Conservation (phyloP, 2,888 invertebrate genomes). For the Heliconius ismenius region DNA sequence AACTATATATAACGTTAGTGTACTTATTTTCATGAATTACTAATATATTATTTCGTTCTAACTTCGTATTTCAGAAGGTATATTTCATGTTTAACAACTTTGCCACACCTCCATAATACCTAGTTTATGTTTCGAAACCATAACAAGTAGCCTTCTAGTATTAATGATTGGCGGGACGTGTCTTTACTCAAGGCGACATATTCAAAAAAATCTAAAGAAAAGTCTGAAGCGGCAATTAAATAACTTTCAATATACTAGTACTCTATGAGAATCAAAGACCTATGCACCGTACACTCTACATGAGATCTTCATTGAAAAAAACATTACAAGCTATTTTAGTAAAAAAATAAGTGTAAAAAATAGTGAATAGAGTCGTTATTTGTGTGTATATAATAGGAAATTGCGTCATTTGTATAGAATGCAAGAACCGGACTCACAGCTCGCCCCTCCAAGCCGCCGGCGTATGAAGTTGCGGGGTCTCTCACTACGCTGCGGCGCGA, state of each 20-base stretch:
- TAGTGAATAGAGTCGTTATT: constrained; percentile 40
- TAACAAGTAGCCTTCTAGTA: constrained; percentile 33
- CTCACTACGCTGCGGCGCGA: constrained; percentile 66
- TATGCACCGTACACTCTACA: constrained; percentile 28
- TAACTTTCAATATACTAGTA: constrained; percentile 39
- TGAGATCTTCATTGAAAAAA: constrained; percentile 21
- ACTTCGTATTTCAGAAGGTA: constrained; percentile 15
- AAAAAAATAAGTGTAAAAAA: constrained; percentile 13
- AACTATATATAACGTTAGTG: background rate
- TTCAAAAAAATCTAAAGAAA: constrained; percentile 31
- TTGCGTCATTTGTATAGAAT: constrained; percentile 39
- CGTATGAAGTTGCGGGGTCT: constrained; percentile 69
- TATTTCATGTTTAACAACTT: constrained; percentile 30
- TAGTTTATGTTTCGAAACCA: constrained; percentile 35
- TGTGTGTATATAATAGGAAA: constrained; percentile 36
- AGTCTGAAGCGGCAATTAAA: constrained; percentile 26
- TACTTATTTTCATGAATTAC: background rate
- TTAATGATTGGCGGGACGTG: constrained; percentile 28
- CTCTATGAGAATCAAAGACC: constrained; percentile 37
- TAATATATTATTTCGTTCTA: constrained; percentile 1
- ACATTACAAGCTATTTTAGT: constrained; percentile 19
- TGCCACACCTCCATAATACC: constrained; percentile 36
- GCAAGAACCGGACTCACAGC: constrained; percentile 70
- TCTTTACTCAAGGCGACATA: constrained; percentile 28
- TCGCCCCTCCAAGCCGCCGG: constrained; percentile 66